Percentiles rank a stretch among this genome's conserved stretches.
Evolutionary conservation across 2,113 vertebrate genomes (phyloP).

Genomic region (Oreocharis arfaki): DNA sequence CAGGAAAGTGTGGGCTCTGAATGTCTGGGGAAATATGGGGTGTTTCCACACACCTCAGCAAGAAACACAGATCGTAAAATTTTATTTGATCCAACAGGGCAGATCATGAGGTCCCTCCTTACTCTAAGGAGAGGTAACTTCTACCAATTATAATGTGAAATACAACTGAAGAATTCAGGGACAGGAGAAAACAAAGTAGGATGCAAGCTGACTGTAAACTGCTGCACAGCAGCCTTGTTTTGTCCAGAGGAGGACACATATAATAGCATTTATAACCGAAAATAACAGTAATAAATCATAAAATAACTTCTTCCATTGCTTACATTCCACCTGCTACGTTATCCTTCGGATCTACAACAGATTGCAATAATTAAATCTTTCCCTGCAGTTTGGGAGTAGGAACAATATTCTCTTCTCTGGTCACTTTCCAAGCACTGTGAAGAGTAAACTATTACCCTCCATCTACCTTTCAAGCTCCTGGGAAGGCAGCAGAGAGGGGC

Average conservation of each 20-base stretch:
- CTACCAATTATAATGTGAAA: not conserved
- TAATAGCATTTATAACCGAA: not conserved
- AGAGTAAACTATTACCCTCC: not conserved
- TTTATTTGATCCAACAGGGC: not conserved
- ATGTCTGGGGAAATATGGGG: not conserved
- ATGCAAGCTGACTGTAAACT: not conserved
- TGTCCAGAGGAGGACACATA: not conserved
- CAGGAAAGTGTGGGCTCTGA: not conserved
- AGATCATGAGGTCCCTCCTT: not conserved
- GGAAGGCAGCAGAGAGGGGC: not conserved
- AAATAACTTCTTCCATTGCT: not conserved
- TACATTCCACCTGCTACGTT: not conserved
- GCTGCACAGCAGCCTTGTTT: not conserved
- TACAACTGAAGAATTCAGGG: not conserved
- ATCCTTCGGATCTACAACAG: not conserved
- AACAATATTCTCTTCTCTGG: not conserved
- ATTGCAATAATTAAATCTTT: not conserved
- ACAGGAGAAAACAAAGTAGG: not conserved
- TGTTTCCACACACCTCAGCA: not conserved
- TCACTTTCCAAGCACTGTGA: not conserved
- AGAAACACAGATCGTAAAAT: not conserved
- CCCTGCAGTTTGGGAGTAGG: not conserved
- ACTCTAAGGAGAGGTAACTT: not conserved
- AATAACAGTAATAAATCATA: not conserved
- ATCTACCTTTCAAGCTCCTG: not conserved